Percentiles rank a stretch among this genome's conserved stretches.
Conservation (phyloP, 2,797 vertebrate genomes). For the Microctenopoma lineatum region DNA sequence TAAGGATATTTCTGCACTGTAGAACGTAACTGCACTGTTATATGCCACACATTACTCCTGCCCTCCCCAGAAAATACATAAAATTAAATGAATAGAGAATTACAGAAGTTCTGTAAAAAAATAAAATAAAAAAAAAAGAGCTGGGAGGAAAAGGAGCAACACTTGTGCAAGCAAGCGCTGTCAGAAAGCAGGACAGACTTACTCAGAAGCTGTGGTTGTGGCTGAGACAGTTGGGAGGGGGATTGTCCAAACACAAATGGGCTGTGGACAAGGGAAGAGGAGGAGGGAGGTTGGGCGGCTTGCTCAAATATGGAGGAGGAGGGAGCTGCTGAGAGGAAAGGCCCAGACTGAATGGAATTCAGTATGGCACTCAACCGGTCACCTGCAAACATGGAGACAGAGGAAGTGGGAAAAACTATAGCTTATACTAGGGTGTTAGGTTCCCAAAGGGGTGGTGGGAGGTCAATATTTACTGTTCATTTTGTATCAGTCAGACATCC, state of each 20-base stretch:
- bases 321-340: conserved; percentile 93
- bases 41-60: conserved; percentile 43
- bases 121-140: conserved; percentile 61
- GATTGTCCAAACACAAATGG: conserved; percentile 99
- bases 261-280: conserved; percentile 99
- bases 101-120: conserved; percentile 68
- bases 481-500: conserved; percentile 53
- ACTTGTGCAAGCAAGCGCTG: conserved; percentile 90
- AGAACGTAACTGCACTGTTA: conserved; percentile 55
- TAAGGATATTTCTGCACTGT: conserved; percentile 54
- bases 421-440: conserved; percentile 86
- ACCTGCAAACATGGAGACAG: conserved; percentile 99
- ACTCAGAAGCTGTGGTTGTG: conserved; percentile 99
- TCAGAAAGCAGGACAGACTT: conserved; percentile 97
- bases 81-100: conserved; percentile 40
- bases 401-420: conserved; percentile 91
- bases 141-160: conserved; percentile 78
- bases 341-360: conserved; percentile 99
- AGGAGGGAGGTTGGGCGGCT: conserved; percentile 98
- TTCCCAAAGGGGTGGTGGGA: conserved; percentile 57
- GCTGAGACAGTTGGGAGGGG: conserved; percentile 99
- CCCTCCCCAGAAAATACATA: conserved; percentile 42
- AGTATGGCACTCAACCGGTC: conserved; percentile 99
- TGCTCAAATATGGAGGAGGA: conserved; percentile 97
- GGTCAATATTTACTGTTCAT: conserved; percentile 52